Evolutionary conservation across 1,140 invertebrate species (phyloP).

Genomic region (Pristionchus pacificus): DNA sequence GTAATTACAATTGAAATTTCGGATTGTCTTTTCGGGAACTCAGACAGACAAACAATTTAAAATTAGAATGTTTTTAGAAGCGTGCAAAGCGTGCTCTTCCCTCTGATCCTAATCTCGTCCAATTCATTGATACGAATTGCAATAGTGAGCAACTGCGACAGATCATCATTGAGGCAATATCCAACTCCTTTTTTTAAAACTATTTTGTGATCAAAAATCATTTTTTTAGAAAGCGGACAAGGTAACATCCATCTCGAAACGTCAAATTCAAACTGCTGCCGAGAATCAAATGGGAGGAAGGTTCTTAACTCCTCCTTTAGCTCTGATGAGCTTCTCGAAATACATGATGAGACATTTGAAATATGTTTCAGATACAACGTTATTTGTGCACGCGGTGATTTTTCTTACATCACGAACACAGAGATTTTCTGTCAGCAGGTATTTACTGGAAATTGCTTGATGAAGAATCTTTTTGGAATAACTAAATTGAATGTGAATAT

Average conservation of each 20-base stretch:
- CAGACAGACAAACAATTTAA: too few species aligned
- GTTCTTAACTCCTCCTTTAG: background rate
- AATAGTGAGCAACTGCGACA: constrained; percentile 27
- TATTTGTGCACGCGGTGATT: constrained; percentile 36
- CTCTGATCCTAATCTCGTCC: constrained; percentile 7
- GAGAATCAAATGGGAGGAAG: constrained; percentile 21
- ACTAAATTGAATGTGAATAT: too few species aligned
- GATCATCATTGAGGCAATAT: constrained; percentile 20
- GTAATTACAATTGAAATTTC: too few species aligned
- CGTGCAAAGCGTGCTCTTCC: background rate
- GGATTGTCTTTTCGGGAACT: too few species aligned
- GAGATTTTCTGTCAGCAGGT: constrained; percentile 32
- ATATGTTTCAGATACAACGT: constrained; percentile 32
- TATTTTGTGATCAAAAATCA: background rate
- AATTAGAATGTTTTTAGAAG: too few species aligned
- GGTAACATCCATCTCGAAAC: constrained; percentile 27
- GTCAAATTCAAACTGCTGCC: constrained; percentile 24
- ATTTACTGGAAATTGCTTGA: background rate
- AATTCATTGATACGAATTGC: constrained; percentile 26
- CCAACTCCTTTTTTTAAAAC: background rate
- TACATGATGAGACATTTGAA: background rate
- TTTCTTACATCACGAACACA: constrained; percentile 37
- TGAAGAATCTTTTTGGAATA: too few species aligned
- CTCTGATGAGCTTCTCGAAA: constrained; percentile 3
- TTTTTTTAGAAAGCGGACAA: constrained; percentile 26